Evolutionary conservation across 2,113 vertebrate genomes (phyloP).

Genomic region (Ictalurus furcatus): DNA sequence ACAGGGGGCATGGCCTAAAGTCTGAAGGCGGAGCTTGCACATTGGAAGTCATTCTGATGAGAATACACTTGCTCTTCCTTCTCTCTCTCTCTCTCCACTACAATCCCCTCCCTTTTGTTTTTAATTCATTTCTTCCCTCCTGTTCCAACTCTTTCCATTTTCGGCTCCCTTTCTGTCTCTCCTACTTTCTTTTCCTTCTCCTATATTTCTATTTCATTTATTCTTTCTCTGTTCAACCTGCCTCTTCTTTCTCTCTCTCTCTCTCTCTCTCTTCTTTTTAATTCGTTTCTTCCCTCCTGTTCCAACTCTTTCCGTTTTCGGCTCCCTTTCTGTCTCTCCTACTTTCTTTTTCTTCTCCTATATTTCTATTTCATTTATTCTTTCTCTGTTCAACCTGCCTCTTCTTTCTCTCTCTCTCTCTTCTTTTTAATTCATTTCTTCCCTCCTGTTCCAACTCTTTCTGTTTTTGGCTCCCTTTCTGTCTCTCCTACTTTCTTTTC

Average conservation of each 20-base stretch:
- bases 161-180: neutral
- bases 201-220: neutral
- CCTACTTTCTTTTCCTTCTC: neutral
- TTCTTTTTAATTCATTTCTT: neutral
- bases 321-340: neutral
- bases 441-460: neutral
- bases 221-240: neutral
- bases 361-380: neutral
- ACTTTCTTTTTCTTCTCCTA: neutral
- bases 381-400: neutral
- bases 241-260: neutral
- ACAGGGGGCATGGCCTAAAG: neutral
- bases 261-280: neutral
- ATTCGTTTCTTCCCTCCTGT: neutral
- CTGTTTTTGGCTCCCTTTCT: neutral
- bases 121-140: neutral
- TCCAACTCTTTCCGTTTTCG: neutral
- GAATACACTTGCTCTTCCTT: neutral
- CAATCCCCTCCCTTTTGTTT: neutral
- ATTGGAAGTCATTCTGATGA: neutral
- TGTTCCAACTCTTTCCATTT: neutral
- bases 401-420: neutral
- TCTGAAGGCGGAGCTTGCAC: neutral
- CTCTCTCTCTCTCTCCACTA: neutral
- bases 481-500: neutral